Evolutionary conservation across 2,797 vertebrate genomes (phyloP).

Genomic region (Manis crassicaudata): DNA sequence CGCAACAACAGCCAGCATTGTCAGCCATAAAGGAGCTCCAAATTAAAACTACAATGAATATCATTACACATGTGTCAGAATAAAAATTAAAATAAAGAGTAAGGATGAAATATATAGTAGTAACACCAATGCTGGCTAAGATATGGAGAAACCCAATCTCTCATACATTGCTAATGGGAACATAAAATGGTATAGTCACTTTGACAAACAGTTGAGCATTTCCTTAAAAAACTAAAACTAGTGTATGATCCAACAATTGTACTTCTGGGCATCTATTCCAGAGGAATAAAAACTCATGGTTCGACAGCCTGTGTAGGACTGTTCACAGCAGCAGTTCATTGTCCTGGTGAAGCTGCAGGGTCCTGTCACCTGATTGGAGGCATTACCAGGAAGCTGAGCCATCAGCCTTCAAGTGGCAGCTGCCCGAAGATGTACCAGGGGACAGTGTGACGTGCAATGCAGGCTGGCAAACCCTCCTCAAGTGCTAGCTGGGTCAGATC

Average conservation of each 20-base stretch:
- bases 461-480: not conserved
- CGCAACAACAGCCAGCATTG: not conserved
- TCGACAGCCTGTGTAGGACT: not conserved
- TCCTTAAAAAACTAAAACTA: not conserved
- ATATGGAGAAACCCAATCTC: not conserved
- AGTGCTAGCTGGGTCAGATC: not conserved
- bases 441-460: rapidly evolving
- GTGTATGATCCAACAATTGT: not conserved
- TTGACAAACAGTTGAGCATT: not conserved
- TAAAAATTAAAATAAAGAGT: not conserved
- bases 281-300: not conserved
- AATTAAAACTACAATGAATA: not conserved
- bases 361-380: not conserved
- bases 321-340: not conserved
- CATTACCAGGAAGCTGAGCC: not conserved
- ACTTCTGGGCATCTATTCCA: not conserved
- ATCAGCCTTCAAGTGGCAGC: too few species aligned
- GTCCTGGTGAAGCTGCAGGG: too few species aligned
- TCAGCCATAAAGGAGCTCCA: not conserved
- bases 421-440: not conserved
- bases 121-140: too few species aligned
- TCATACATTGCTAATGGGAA: not conserved
- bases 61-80: not conserved
- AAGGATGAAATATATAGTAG: too few species aligned
- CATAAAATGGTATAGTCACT: not conserved